These are phyloP conservation scores for Gasterosteus nipponicus DNA, from an alignment of 2,113 vertebrate species.

Conservation along the genomic window DNA sequence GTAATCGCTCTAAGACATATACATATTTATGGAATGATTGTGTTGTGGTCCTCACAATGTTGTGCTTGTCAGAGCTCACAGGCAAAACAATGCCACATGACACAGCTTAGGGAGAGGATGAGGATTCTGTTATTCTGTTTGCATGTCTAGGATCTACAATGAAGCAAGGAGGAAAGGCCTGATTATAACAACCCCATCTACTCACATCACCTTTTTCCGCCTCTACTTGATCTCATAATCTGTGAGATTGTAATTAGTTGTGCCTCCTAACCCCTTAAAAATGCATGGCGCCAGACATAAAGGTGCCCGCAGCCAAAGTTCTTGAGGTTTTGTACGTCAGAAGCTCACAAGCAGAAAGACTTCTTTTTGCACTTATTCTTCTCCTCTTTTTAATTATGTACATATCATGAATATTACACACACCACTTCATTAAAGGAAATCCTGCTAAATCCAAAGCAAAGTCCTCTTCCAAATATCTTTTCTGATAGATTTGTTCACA, in stretches of 20 bases:
- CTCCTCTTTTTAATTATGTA: background rate
- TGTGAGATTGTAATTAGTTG: constrained; percentile 59
- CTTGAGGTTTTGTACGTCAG: constrained; percentile 24
- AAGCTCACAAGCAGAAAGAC: constrained; percentile 27
- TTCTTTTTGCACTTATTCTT: constrained; percentile 23
- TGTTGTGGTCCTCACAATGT: constrained; percentile 63
- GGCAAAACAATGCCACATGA: constrained; percentile 73
- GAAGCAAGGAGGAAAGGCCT: constrained; percentile 46
- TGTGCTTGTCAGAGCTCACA: constrained; percentile 66
- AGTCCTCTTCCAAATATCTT: constrained; percentile 22
- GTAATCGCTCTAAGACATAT: constrained; percentile 67
- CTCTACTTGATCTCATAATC: constrained; percentile 66
- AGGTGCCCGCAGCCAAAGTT: constrained; percentile 30
- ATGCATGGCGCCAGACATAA: constrained; percentile 43
- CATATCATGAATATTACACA: constrained; percentile 15
- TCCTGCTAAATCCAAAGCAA: constrained; percentile 24
- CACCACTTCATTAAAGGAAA: constrained; percentile 31
- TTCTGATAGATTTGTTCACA: constrained; percentile 38
- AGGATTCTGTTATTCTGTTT: constrained; percentile 67
- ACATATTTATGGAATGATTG: constrained; percentile 70
- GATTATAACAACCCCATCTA: constrained; percentile 35
- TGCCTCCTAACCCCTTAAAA: constrained; percentile 51
- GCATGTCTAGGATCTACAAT: constrained; percentile 55
- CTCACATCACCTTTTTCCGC: constrained; percentile 47
- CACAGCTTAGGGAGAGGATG: constrained; percentile 65